Percentiles rank a stretch among this genome's conserved stretches.
Evolutionary conservation across 1,140 invertebrate species (phyloP).

Genomic region (Periplaneta americana): DNA sequence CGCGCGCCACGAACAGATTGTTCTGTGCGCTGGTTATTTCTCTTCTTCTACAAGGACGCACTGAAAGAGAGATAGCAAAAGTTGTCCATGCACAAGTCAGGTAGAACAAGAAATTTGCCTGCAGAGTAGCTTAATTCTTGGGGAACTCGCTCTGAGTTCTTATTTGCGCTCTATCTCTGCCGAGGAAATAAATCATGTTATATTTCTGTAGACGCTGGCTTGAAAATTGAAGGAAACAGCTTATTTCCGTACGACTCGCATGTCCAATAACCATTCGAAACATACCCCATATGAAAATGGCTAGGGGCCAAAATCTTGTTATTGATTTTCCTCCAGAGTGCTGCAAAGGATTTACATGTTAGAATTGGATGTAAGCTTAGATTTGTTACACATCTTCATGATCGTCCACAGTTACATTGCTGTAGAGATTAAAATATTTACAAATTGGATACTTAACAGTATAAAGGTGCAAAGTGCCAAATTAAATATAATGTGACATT

Average conservation of each 20-base stretch:
- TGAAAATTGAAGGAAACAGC: neutral
- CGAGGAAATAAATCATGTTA: neutral
- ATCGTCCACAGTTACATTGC: neutral
- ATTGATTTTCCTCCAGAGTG: neutral
- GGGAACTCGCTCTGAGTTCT: no score
- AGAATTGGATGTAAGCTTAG: neutral
- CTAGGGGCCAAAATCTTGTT: neutral
- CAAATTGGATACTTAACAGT: no score
- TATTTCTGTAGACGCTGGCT: neutral
- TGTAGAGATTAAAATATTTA: neutral
- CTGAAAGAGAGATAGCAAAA: no score
- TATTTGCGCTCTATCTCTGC: neutral
- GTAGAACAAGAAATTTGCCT: no score
- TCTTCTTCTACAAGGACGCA: no score
- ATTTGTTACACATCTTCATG: no score
- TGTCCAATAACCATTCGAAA: neutral
- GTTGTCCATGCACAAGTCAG: no score
- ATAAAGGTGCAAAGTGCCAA: no score
- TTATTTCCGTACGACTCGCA: neutral
- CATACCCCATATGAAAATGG: neutral
- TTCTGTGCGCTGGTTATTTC: no score
- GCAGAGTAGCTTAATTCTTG: no score
- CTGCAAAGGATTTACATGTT: neutral
- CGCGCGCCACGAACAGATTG: no score
- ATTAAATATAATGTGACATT: no score